Evolutionary conservation across 2,888 invertebrate species (phyloP).

Genomic region (Isotomurus palustris): DNA sequence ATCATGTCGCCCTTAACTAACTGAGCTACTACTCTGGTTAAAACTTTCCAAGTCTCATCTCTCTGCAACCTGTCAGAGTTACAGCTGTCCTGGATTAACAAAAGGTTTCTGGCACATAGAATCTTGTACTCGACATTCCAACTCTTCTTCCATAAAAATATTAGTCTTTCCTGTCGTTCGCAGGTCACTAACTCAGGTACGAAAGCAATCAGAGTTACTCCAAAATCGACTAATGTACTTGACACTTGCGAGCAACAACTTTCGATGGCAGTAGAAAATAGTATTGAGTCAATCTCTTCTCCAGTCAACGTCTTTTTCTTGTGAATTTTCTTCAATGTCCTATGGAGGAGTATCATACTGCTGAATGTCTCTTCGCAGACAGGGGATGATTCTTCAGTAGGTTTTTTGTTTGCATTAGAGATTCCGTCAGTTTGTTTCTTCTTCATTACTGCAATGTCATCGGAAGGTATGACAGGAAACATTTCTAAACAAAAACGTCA

Average conservation of each 20-base stretch:
- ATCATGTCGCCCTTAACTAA: constrained; percentile 30
- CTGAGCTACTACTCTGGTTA: constrained; percentile 17
- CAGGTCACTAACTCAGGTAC: constrained; percentile 22
- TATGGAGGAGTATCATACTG: constrained; percentile 25
- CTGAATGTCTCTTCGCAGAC: constrained; percentile 21
- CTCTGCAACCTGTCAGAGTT: too few species aligned
- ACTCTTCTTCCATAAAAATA: constrained; percentile 25
- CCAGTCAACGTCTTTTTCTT: constrained; percentile 14
- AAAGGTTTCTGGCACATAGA: constrained; percentile 35
- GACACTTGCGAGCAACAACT: constrained; percentile 10
- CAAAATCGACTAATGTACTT: constrained; percentile 28
- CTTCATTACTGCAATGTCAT: too few species aligned
- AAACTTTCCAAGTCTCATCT: constrained; percentile 17
- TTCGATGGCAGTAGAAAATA: constrained; percentile 16
- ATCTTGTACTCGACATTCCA: constrained; percentile 24
- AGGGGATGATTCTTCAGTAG: constrained; percentile 1
- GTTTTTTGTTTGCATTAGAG: too few species aligned
- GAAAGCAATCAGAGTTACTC: constrained; percentile 28
- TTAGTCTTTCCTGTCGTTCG: constrained; percentile 17
- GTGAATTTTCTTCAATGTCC: constrained; percentile 24
- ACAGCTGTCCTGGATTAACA: constrained; percentile 17
- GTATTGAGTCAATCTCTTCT: constrained; percentile 17
- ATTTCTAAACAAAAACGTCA: constrained; percentile 16
- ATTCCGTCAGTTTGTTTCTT: too few species aligned
- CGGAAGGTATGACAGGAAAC: constrained; percentile 28